Conservation (phyloP, 2,113 vertebrate genomes). For the Pelmatolapia mariae region DNA sequence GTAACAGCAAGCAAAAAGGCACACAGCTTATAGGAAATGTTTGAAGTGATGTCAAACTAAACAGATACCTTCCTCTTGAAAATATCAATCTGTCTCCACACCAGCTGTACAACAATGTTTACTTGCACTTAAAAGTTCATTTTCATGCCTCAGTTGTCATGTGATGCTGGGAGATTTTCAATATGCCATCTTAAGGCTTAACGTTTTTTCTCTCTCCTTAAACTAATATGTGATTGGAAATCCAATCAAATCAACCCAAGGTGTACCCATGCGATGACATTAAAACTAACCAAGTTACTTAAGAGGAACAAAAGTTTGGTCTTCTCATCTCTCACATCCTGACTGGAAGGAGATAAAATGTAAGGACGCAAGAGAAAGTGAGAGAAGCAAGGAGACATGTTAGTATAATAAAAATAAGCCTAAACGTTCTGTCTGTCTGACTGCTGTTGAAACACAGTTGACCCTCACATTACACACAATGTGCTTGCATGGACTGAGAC, state of each 20-base stretch:
- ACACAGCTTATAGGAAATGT: neutral
- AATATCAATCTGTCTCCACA: neutral
- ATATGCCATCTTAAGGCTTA: neutral
- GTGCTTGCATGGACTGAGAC: neutral
- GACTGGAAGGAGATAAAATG: neutral
- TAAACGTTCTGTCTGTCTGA: neutral
- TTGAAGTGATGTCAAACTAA: neutral
- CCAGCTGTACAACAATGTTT: neutral
- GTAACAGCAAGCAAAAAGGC: neutral
- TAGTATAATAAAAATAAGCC: neutral
- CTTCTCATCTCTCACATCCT: neutral
- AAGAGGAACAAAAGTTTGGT: neutral
- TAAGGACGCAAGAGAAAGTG: neutral
- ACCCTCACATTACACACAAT: neutral
- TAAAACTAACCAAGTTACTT: neutral
- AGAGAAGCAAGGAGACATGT: neutral
- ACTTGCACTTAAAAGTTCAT: neutral
- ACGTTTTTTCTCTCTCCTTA: neutral
- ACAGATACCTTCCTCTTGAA: neutral
- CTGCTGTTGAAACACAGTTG: neutral
- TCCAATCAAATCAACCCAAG: neutral
- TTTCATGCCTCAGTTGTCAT: neutral
- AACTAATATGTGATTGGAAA: neutral
- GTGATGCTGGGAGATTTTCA: neutral
- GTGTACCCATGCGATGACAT: neutral